phyloP scores from a whole-genome alignment of 1,140 invertebrate species.

The Heterodera carotae region DNA sequence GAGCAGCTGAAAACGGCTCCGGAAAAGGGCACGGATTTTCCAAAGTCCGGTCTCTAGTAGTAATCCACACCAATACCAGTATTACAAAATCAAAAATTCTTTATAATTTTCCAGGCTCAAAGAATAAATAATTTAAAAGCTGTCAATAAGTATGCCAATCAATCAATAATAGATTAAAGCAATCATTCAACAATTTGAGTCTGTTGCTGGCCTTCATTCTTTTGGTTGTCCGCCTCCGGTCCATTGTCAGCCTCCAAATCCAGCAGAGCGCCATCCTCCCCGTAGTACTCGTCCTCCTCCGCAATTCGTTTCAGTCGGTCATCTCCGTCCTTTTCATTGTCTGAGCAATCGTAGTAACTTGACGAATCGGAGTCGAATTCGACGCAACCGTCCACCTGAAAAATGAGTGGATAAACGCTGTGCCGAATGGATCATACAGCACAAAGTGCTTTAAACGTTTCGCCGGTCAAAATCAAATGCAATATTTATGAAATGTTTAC shows the following conservation, averaged over 20 bases:
- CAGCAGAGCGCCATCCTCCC: constrained; percentile 19
- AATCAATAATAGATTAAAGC: constrained; percentile 2
- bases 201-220: neutral
- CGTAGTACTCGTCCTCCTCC: constrained; percentile 28
- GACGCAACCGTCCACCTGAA: constrained; percentile 24
- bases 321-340: neutral
- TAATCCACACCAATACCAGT: too few species aligned
- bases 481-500: too few species aligned
- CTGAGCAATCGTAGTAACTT: constrained; percentile 24
- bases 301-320: constrained; percentile 11
- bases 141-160: neutral
- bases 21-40: too few species aligned
- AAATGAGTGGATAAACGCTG: neutral
- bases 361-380: constrained; percentile 22
- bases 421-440: neutral
- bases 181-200: neutral
- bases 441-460: too few species aligned
- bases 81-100: too few species aligned
- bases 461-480: too few species aligned
- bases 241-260: constrained; percentile 4
- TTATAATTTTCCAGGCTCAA: too few species aligned
- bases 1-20: too few species aligned
- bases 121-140: too few species aligned
- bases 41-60: too few species aligned
- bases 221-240: neutral